Conservation (phyloP, 2,888 invertebrate genomes). For the Bedellia somnulentella region DNA sequence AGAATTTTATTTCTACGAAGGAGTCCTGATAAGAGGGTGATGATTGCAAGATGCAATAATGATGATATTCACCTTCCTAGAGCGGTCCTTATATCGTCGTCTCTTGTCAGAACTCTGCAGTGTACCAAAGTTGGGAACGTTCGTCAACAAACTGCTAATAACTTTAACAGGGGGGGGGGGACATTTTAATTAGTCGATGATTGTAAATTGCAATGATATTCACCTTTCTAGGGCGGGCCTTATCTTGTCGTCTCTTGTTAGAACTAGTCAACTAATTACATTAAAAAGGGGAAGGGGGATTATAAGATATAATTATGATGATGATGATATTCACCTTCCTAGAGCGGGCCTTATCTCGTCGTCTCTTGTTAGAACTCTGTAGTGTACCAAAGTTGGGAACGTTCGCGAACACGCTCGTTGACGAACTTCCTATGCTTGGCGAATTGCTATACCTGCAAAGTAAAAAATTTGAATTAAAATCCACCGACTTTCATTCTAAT, state of each 20-base stretch:
- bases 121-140: too few species aligned
- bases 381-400: not conserved
- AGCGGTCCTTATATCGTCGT: not conserved
- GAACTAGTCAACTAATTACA: too few species aligned
- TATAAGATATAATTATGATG: not conserved
- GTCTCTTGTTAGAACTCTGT: not conserved
- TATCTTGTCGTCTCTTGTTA: not conserved
- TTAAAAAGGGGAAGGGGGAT: too few species aligned
- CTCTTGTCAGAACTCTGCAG: not conserved
- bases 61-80: not conserved
- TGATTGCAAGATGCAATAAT: not conserved
- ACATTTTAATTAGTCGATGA: too few species aligned
- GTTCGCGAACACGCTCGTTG: too few species aligned
- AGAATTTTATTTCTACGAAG: not conserved
- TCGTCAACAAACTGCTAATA: too few species aligned
- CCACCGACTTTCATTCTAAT: too few species aligned
- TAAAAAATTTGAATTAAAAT: too few species aligned
- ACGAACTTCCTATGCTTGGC: too few species aligned
- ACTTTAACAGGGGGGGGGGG: too few species aligned
- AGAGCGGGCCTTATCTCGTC: not conserved
- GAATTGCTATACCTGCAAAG: too few species aligned
- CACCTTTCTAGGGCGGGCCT: not conserved
- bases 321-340: not conserved
- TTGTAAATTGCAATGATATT: not conserved
- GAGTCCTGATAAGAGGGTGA: not conserved